phyloP scores from a whole-genome alignment of 2,797 vertebrate species.

The Choloepus didactylus region DNA sequence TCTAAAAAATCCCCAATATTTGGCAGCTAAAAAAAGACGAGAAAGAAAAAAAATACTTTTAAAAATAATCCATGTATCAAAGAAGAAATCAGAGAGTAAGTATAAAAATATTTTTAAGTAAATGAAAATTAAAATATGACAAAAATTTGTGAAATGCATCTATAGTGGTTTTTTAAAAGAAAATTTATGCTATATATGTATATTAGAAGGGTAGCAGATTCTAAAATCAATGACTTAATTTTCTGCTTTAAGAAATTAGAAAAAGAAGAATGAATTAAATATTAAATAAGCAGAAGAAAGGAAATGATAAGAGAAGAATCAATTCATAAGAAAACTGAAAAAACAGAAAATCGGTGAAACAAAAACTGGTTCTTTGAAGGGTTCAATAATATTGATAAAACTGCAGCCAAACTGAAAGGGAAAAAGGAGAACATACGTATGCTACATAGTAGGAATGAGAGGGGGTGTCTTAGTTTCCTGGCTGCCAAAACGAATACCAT shows the following conservation, averaged over 20 bases:
- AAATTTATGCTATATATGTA: background rate
- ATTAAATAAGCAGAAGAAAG: background rate
- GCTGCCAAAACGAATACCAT: too few species aligned
- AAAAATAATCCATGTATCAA: background rate
- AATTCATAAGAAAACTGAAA: background rate
- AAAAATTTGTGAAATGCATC: background rate
- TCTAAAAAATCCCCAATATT: background rate
- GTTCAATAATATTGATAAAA: background rate
- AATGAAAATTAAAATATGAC: background rate
- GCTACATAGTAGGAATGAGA: background rate
- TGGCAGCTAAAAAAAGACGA: background rate
- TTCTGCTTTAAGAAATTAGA: background rate
- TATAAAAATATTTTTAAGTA: background rate
- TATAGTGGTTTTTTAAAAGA: background rate
- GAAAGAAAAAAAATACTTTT: background rate
- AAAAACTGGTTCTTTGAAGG: background rate
- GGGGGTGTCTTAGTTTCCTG: too few species aligned
- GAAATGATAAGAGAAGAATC: background rate
- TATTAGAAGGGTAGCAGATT: background rate
- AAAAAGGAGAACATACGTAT: background rate
- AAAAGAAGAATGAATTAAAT: background rate
- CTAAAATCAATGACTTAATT: background rate
- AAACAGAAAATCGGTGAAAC: background rate
- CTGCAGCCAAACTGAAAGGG: background rate
- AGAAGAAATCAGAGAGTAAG: background rate